Base-by-base conservation (phyloP, 64 coral and sea anemone species). In the Acropora tenuis region DNA sequence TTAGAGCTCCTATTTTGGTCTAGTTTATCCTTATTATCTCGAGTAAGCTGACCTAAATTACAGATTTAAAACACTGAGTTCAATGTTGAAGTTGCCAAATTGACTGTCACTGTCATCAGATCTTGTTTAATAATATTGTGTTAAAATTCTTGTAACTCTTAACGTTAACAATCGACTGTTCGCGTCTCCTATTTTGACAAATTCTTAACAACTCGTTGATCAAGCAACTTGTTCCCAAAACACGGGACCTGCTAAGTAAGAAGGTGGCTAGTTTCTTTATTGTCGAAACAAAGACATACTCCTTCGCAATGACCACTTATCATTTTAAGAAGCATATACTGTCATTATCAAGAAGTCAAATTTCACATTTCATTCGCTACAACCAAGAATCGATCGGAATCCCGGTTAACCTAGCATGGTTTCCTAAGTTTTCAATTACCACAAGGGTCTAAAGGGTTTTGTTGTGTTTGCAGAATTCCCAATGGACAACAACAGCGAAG, bases 401-500 rank as follows among this genome's bases (percentile, higher is more conserved):
- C 5, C 52, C 10, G 52, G 30, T 30, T 55, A 55, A 55, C 52
- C 10, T 7, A 55, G 52, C 52, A 5, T 5, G 6, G 5, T 10
- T 55, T 55, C 10, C 10, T 30, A 30, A 30, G 30, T 55, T 53
- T 55, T 55, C 10, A 7, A 5, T 55, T 55, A 7, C 10, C 10
- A 7, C 52, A 7, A 10, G 52, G 0, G 52, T 7, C 52, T 55
- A 55, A 78, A 5, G 13, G 5, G 13, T 17, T 78, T 78, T 15
- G 50, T 82, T 74, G 59, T 47, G 9, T 77, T 83, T 53, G 75
- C 72, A 91, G 90, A 91, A 83, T 77, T 74, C 20, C 2, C 71
- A 40, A 91, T 91, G 90, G 90, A 91, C 18, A 91, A 85, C 80
- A 91, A 47, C 42, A 45, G 74, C 41, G 90, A 91, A 77, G 43